Evolutionary conservation across 2,113 vertebrate species (phyloP), one percentile per base, ranked within the genome.

Genomic region (Caranx ignobilis): DNA sequence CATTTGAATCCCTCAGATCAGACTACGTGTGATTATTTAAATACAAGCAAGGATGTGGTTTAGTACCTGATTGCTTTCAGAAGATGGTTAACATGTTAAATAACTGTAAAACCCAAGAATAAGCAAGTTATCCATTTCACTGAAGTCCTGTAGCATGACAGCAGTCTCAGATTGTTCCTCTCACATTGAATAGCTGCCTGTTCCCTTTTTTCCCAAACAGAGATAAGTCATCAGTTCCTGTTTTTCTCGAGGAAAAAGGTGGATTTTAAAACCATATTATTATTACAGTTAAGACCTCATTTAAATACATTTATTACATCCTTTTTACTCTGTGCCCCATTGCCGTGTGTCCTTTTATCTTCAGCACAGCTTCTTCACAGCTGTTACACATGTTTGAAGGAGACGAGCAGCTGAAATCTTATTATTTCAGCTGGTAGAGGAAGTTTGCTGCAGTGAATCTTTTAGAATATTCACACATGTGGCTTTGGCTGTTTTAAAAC

Each of bases 371-470:
- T 70, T 32, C 10, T 34, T 61, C n/a, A 37, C 10, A 48, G 16
- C 56, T 6, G 5, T 71, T 41, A 55, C 35, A 54, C 47, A 34
- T 16, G 16, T 57, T 37, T 43, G 2, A 64, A 55, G 2, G 19
- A 48, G 32, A 71, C 15, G 19, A 34, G 11, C 11, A 18, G 32
- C 31, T 55, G 0, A 71, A 61, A 56, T 35, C 3, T 2, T 48
- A 50, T 45, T 73, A 41, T 75, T 83, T 43, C 82, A 83, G 56
- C 71, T 83, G 77, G 26, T 11, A 50, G 37, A 68, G 69, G 61
- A 73, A 67, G 52, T 76, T 60, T 59, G 39, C 71, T 59, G 31
- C 56, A 56, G 63, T 75, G 55, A 57, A 77, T 88, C 54, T 64
- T 67, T 31, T 65, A n/a, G 56, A 4, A 18, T 45, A 8, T 75